phyloP scores from a whole-genome alignment of 2,797 vertebrate genomes.

The Karalla daura region DNA sequence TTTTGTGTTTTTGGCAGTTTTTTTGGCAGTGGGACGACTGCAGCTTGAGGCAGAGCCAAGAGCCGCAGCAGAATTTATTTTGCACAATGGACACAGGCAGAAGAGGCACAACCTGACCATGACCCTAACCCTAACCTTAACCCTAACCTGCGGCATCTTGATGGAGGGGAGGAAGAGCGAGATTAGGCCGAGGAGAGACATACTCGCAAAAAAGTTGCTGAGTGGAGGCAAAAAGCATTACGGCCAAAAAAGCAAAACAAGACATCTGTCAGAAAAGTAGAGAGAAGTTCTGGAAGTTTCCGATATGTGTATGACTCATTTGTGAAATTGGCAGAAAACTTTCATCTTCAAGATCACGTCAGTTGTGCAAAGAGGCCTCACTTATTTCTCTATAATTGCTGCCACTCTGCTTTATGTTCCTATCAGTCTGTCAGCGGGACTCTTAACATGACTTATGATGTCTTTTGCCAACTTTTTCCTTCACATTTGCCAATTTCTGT shows the following conservation, averaged over 20 bases:
- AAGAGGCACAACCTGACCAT: conserved; percentile 49
- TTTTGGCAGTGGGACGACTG: conserved; percentile 45
- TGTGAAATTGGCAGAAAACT: too few relatives aligned
- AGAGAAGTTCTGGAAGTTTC: background rate
- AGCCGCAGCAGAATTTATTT: conserved; percentile 38
- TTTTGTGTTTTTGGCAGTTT: conserved; percentile 44
- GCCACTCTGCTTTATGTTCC: background rate
- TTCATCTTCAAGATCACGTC: too few relatives aligned
- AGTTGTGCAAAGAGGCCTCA: too few relatives aligned
- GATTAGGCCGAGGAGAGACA: conserved; percentile 23
- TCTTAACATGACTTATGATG: too few relatives aligned
- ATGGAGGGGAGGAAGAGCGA: conserved; percentile 27
- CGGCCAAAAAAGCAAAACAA: background rate
- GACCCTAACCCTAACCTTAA: too few relatives aligned
- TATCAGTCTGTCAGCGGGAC: too few relatives aligned
- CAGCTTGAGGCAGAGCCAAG: conserved; percentile 44
- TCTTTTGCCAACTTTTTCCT: background rate
- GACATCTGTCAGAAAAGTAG: background rate
- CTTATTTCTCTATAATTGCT: background rate
- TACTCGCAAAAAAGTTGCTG: conserved; percentile 5
- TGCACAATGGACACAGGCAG: conserved; percentile 33
- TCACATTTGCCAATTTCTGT: too few relatives aligned
- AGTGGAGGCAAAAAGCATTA: too few relatives aligned
- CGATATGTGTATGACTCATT: background rate
- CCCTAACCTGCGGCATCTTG: conserved; percentile 48